Evolutionary conservation across 2,888 invertebrate species (phyloP), one percentile per base, ranked within the genome.

Genomic region (Ariolimax columbianus): DNA sequence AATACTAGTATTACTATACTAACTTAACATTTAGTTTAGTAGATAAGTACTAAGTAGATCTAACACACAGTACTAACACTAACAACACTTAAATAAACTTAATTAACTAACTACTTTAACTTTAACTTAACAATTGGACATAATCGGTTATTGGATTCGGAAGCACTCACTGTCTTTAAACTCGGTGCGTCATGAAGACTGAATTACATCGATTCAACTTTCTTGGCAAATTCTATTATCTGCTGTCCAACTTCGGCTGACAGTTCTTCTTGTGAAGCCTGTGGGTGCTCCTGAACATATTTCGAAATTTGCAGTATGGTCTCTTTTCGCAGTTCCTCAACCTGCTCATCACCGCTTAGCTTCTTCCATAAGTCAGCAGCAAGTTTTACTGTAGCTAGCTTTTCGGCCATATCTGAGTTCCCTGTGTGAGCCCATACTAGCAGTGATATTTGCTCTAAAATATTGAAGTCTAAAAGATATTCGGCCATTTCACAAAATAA

Each of bases 231-330:
- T 26, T 86, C 84, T 73, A 87, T 84, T 36, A 92, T 91, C 43
- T 91, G 90, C 84, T 90, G 91, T 63, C 89, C 86, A 33, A 92
- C 87, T 83, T 90, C 91, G 70, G 89, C 90, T 36, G 87, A 85
- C 33, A 91, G 79, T 63, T 92, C 91, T 82, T 91, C 91, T 82
- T 90, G 90, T 51, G 90, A 88, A 51, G 91, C 92, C 33, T 90
- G 91, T n/a, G 92, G 92, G 80, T 92, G 86, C 40, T 90, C 91
- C 83, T 92, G 90, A 7, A 92, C 89, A 87, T 90, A 92, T 83
- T 91, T 90, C 19, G 89, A 89, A 66, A 92, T 92, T 11, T 88
- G 87, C 33, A 89, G 59, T 70, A 91, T 92, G 0, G 92, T 90
- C 84, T 91, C 89, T 78, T 87, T 89, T 59, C 91, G 89, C 73